Conservation (phyloP, 2,888 invertebrate genomes). For the Steinernema carpocapsae region DNA sequence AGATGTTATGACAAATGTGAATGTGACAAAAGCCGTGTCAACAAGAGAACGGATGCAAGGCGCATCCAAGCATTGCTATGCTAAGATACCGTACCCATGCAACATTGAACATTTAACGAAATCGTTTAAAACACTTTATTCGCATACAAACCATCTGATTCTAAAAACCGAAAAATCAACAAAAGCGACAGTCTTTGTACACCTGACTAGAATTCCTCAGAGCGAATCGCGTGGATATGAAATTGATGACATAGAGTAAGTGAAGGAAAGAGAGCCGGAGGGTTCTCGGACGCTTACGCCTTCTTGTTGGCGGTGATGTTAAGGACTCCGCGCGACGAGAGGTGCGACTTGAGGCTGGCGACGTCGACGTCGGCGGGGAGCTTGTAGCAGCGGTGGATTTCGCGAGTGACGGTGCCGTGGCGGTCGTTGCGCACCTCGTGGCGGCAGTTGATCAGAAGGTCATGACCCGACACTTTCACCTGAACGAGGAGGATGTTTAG, state of each 20-base stretch:
- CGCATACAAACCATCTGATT: background rate
- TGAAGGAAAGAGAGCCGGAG: background rate
- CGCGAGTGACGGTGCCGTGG: conserved; percentile 63
- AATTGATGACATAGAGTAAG: background rate
- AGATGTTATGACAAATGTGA: no score
- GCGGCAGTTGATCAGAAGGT: conserved; percentile 64
- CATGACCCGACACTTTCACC: conserved; percentile 66
- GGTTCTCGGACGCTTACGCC: conserved; percentile 33
- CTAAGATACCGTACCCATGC: no score
- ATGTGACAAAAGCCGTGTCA: no score
- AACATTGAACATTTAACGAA: no score
- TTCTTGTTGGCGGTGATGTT: conserved; percentile 65
- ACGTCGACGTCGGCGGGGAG: conserved; percentile 65
- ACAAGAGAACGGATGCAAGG: no score
- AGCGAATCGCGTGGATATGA: conserved; percentile 20
- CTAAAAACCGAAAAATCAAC: conserved; percentile 8
- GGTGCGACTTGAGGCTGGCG: conserved; percentile 62
- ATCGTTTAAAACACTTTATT: no score
- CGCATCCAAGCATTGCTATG: no score
- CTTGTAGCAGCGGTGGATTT: conserved; percentile 63
- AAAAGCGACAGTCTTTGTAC: conserved; percentile 11
- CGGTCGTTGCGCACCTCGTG: conserved; percentile 63
- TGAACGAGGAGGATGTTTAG: conserved; percentile 44
- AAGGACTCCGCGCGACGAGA: conserved; percentile 64
- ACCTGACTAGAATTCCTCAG: conserved; percentile 33